These are phyloP conservation scores for Sisyra terminalis DNA, from an alignment of 2,888 invertebrate genomes.

Conservation along the genomic window DNA sequence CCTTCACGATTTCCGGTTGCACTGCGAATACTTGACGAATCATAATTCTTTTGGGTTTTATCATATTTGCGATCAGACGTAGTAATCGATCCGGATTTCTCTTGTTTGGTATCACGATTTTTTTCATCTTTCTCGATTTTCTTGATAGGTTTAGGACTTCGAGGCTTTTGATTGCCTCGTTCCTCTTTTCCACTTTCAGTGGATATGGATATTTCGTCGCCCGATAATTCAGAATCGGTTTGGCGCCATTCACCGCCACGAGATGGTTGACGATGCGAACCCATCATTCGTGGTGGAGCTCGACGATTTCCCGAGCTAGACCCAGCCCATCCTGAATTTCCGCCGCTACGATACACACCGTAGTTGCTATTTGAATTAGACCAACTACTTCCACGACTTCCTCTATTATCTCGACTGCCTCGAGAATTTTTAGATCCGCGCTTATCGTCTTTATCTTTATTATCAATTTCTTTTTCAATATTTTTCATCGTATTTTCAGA, in stretches of 20 bases:
- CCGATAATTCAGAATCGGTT: conserved; percentile 57
- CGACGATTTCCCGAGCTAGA: conserved; percentile 26
- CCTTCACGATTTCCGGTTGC: conserved; percentile 37
- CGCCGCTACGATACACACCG: conserved; percentile 17
- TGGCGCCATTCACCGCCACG: conserved; percentile 33
- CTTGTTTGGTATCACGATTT: conserved; percentile 29
- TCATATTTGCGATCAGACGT: conserved; percentile 17
- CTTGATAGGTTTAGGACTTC: conserved; percentile 32
- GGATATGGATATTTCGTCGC: conserved; percentile 46
- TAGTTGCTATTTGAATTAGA: conserved; percentile 19
- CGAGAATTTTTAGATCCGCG: conserved; percentile 19
- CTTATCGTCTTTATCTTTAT: conserved; percentile 22
- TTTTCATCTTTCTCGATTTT: conserved; percentile 41
- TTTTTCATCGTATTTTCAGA: conserved; percentile 17
- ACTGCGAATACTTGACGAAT: conserved; percentile 16
- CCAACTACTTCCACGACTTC: conserved; percentile 24
- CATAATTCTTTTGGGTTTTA: conserved; percentile 18
- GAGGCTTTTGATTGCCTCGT: conserved; percentile 25
- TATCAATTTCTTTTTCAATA: conserved; percentile 21
- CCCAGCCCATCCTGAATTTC: conserved; percentile 22
- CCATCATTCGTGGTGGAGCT: conserved; percentile 20
- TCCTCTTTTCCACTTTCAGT: conserved; percentile 37
- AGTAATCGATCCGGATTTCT: conserved; percentile 14
- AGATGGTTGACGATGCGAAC: conserved; percentile 20
- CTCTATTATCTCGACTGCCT: conserved; percentile 11